Percentiles rank a stretch among this genome's conserved stretches.
These are phyloP conservation scores for Lampris incognitus DNA, from an alignment of 2,113 vertebrate species.

Conservation along the genomic window DNA sequence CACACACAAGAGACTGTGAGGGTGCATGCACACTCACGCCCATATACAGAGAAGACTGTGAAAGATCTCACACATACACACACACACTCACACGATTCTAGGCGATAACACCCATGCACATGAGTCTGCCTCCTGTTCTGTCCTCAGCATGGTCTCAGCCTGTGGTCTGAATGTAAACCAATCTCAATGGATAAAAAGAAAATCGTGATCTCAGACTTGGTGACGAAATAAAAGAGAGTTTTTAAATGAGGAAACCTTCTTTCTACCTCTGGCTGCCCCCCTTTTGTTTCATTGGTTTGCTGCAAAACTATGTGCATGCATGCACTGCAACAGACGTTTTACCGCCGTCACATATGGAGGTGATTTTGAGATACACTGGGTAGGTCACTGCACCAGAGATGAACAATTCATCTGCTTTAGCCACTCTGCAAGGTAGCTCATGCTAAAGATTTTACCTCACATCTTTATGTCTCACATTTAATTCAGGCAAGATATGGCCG, in stretches of 20 bases:
- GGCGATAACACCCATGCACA: conserved; percentile 61
- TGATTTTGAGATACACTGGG: too few species aligned
- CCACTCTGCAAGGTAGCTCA: background rate
- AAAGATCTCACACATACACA: conserved; percentile 28
- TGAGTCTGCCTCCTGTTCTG: conserved; percentile 62
- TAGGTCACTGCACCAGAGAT: too few species aligned
- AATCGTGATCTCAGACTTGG: conserved; percentile 49
- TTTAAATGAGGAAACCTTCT: conserved; percentile 52
- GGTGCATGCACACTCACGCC: conserved; percentile 27
- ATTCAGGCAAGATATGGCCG: background rate
- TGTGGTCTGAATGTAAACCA: conserved; percentile 76
- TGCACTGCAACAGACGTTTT: background rate
- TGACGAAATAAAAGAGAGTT: conserved; percentile 69
- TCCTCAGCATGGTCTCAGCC: conserved; percentile 73
- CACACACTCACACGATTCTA: conserved; percentile 50
- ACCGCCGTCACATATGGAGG: too few species aligned
- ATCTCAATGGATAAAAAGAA: conserved; percentile 28
- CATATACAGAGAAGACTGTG: conserved; percentile 60
- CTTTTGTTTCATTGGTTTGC: background rate
- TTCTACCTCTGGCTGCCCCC: background rate
- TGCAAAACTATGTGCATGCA: conserved; percentile 9
- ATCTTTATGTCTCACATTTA: background rate
- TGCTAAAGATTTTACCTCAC: background rate
- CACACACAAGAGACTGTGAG: conserved; percentile 9
- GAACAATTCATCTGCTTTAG: too few species aligned